Conservation (phyloP, 2,797 vertebrate species). For the Dendrocincla fuliginosa region DNA sequence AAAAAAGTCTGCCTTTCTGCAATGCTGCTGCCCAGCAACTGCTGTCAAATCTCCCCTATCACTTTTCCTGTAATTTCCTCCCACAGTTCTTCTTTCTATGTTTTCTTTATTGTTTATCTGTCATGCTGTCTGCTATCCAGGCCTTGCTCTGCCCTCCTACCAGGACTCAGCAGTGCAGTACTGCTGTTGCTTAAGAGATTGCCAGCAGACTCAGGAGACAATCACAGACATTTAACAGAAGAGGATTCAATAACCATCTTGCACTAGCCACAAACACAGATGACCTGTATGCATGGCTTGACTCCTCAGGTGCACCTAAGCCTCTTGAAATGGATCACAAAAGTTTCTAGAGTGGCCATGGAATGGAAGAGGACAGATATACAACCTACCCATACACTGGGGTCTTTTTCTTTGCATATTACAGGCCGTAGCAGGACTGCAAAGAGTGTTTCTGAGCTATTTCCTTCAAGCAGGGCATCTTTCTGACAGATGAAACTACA, state of each 20-base stretch:
- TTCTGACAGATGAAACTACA: background rate
- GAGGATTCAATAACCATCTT: background rate
- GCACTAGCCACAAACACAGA: background rate
- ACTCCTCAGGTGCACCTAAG: background rate
- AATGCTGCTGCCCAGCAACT: background rate
- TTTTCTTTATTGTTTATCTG: background rate
- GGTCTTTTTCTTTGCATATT: background rate
- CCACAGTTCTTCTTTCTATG: background rate
- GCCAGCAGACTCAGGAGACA: background rate
- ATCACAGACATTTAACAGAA: background rate
- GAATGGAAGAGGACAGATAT: background rate
- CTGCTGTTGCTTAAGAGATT: background rate
- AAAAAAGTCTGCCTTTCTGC: background rate
- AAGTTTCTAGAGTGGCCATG: background rate
- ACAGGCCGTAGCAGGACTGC: background rate
- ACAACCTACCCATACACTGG: background rate
- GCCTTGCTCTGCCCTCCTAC: background rate
- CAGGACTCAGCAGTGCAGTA: background rate
- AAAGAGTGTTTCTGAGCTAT: background rate
- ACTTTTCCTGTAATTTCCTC: background rate
- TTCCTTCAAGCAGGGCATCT: background rate
- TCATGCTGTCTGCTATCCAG: background rate
- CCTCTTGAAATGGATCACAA: background rate
- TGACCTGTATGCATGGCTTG: accelerated
- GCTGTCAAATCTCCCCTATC: background rate